These are phyloP conservation scores for Agriopis aurantiaria DNA, from an alignment of 2,888 invertebrate species.

Conservation along the genomic window DNA sequence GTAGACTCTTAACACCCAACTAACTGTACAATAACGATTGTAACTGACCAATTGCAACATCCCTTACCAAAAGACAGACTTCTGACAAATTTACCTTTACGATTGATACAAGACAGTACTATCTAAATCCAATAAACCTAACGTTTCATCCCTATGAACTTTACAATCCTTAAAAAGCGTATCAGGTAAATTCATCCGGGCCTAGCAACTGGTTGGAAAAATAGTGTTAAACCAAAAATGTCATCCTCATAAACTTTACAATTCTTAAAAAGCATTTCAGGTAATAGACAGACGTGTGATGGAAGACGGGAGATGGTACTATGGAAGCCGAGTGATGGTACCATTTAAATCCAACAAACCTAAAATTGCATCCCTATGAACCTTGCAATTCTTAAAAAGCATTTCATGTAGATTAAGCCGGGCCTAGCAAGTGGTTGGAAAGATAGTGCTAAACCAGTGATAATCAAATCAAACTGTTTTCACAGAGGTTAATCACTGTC, in stretches of 20 bases:
- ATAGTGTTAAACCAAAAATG: background rate
- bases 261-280: too few species aligned
- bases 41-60: too few species aligned
- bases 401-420: background rate
- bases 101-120: background rate
- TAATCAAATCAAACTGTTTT: conserved; percentile 31
- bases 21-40: too few species aligned
- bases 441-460: background rate
- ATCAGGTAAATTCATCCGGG: background rate
- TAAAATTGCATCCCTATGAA: background rate
- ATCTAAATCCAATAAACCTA: background rate
- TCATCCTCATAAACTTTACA: too few species aligned
- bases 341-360: too few species aligned
- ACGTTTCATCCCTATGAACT: background rate
- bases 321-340: too few species aligned
- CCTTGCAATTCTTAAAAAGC: background rate
- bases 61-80: too few species aligned
- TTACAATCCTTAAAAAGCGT: background rate
- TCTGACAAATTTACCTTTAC: too few species aligned
- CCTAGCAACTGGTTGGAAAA: background rate
- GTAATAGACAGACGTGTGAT: too few species aligned
- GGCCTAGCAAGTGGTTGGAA: background rate
- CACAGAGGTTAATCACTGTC: conserved; percentile 37
- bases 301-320: too few species aligned
- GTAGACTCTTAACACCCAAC: too few species aligned